Evolutionary conservation across 2,797 vertebrate species (phyloP).

Genomic region (Gymnopithys bicolor): DNA sequence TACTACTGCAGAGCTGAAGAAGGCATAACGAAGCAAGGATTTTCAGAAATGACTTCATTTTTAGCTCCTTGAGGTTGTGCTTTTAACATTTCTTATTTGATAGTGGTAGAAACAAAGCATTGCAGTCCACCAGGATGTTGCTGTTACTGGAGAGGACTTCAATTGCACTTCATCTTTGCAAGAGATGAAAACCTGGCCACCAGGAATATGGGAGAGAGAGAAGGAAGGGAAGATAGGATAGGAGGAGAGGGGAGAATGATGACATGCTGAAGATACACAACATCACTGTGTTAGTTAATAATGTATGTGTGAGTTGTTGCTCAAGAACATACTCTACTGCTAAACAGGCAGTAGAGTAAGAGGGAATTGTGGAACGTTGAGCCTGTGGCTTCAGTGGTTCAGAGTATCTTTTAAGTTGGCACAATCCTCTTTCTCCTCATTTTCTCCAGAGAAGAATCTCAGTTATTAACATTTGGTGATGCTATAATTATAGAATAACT

Average conservation of each 20-base stretch:
- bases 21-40: not conserved
- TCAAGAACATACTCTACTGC: not conserved
- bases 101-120: not conserved
- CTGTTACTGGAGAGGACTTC: not conserved
- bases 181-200: not conserved
- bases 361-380: not conserved
- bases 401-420: not conserved
- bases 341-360: not conserved
- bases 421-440: not conserved
- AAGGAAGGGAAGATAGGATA: not conserved
- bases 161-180: not conserved
- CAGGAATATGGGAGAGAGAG: not conserved
- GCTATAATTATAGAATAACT: not conserved
- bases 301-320: fast-evolving
- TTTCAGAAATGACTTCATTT: not conserved
- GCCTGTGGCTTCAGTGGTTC: not conserved
- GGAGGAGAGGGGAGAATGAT: not conserved
- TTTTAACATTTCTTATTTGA: not conserved
- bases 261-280: not conserved
- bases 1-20: not conserved
- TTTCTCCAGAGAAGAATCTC: not conserved
- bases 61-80: not conserved
- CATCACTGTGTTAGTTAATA: not conserved
- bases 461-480: not conserved
- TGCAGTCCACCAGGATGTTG: not conserved